These are phyloP conservation scores for Oenanthe oenanthe DNA, from an alignment of 2,113 vertebrate genomes.

Conservation along the genomic window DNA sequence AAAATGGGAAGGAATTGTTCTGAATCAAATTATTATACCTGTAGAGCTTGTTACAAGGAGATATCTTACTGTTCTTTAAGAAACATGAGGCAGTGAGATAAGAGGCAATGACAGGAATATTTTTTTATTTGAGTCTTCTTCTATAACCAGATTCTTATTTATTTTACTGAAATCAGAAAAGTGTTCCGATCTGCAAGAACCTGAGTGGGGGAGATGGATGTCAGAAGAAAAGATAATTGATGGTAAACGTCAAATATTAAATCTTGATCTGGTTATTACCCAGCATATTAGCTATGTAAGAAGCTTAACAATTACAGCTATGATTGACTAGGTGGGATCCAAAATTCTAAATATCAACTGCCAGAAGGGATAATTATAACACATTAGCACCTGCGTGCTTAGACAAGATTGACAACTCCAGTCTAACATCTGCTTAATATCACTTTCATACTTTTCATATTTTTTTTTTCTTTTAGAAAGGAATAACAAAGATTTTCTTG, in stretches of 20 bases:
- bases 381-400: slow-evolving; percentile 85
- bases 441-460: slow-evolving; percentile 76
- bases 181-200: slow-evolving; percentile 68
- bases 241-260: slow-evolving; percentile 83
- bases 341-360: slow-evolving; percentile 83
- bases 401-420: slow-evolving; percentile 81
- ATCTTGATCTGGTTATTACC: slow-evolving; percentile 84
- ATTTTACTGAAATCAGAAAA: slow-evolving; percentile 59
- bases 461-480: slow-evolving; percentile 69
- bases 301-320: slow-evolving; percentile 84
- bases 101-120: slow-evolving; percentile 40
- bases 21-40: not conserved
- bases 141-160: slow-evolving; percentile 38
- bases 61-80: not conserved
- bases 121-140: slow-evolving; percentile 32
- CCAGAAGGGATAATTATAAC: slow-evolving; percentile 86
- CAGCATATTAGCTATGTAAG: slow-evolving; percentile 79
- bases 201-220: slow-evolving; percentile 62
- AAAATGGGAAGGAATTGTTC: slow-evolving; percentile 20
- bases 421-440: slow-evolving; percentile 82
- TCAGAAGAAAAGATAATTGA: slow-evolving; percentile 79
- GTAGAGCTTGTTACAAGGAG: slow-evolving; percentile 24
- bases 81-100: slow-evolving; percentile 36
- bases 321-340: slow-evolving; percentile 88
- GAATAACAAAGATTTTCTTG: slow-evolving; percentile 73